Conservation (phyloP, 53 echinoderm and acorn worm genomes). For the Holothuria scabra region DNA sequence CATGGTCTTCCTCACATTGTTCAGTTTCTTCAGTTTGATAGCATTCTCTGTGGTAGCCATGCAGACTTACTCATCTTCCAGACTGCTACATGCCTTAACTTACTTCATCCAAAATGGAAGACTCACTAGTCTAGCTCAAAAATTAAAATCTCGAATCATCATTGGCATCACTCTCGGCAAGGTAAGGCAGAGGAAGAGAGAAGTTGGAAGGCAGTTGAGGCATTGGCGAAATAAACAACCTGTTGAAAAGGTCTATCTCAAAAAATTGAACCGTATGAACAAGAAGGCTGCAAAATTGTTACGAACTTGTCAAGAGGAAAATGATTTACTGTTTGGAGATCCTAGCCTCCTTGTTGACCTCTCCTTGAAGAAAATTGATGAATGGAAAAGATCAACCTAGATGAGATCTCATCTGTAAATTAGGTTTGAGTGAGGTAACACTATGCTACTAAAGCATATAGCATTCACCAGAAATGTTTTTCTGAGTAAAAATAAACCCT, state of each 20-base stretch:
- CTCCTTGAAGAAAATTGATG: neutral
- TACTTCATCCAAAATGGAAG: constrained; percentile 14
- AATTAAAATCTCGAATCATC: constrained; percentile 23
- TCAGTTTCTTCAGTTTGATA: constrained; percentile 4
- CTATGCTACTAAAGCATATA: too few species aligned
- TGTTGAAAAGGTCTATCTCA: neutral
- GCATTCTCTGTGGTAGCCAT: constrained; percentile 28
- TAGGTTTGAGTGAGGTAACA: too few species aligned
- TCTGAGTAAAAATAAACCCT: too few species aligned
- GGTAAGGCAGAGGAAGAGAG: constrained; percentile 14
- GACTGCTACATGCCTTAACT: neutral
- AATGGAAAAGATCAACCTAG: constrained; percentile 16
- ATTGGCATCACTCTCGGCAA: neutral
- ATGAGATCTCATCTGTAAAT: neutral
- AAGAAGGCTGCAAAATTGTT: constrained; percentile 6
- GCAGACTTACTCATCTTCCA: constrained; percentile 19
- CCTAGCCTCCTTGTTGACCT: constrained; percentile 1
- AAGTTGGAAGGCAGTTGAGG: constrained; percentile 2
- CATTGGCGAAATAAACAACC: constrained; percentile 42
- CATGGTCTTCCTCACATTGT: neutral
- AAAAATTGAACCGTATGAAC: neutral
- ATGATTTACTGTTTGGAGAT: neutral
- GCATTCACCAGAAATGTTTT: too few species aligned
- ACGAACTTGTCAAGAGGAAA: neutral
- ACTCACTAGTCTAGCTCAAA: neutral